Percentiles rank a stretch among this genome's conserved stretches.
These are phyloP conservation scores for Bos javanicus DNA, from an alignment of 2,113 vertebrate species.

Conservation along the genomic window DNA sequence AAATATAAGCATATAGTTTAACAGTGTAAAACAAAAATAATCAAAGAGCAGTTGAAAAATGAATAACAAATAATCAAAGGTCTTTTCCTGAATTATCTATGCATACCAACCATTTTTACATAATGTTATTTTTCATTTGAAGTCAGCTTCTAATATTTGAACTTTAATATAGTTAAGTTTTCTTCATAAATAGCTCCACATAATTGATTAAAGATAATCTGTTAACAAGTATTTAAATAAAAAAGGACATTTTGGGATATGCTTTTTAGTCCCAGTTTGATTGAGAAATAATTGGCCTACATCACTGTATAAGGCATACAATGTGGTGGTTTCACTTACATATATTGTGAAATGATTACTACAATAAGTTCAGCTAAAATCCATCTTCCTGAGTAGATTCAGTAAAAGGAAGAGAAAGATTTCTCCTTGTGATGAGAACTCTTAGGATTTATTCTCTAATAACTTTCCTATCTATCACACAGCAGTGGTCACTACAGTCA, in stretches of 20 bases:
- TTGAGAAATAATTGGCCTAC: neutral
- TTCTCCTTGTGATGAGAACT: neutral
- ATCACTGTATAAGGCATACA: neutral
- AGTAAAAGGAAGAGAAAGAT: neutral
- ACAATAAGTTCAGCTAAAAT: neutral
- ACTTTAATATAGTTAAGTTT: neutral
- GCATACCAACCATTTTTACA: neutral
- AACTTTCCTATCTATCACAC: neutral
- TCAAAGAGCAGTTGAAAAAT: neutral
- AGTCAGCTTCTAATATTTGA: constrained; percentile 2
- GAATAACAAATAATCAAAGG: neutral
- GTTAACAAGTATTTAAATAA: neutral
- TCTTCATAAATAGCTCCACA: neutral
- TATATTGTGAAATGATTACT: neutral
- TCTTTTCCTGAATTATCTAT: constrained; percentile 3
- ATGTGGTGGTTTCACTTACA: neutral
- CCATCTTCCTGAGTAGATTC: neutral
- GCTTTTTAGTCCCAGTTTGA: neutral
- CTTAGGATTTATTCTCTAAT: neutral
- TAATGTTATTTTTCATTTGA: neutral
- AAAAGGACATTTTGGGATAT: neutral
- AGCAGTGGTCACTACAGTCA: neutral
- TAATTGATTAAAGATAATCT: neutral
- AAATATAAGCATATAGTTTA: neutral
- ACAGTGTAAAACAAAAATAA: neutral